Evolutionary conservation across 2,888 invertebrate species (phyloP), one percentile per base, ranked within the genome.

Genomic region (Lacanobia wlatinum): DNA sequence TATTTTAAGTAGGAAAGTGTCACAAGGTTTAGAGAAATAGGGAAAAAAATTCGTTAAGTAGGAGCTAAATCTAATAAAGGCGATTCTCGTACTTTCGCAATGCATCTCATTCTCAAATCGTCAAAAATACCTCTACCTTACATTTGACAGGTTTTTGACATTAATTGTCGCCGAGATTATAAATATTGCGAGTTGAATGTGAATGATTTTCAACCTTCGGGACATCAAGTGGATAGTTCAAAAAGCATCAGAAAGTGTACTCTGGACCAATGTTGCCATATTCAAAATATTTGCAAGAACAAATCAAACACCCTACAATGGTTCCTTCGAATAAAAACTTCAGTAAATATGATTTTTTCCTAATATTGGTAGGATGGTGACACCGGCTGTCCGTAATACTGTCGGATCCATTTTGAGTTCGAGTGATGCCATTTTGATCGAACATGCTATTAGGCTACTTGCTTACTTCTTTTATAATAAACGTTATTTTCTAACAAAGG

Each of bases 351-450:
- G 52, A 43, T 21, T 46, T 34, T 77, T 64, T n/a, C 16, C 34
- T 38, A 59, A 83, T 83, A 79, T 83, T 62, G 48, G 4, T n/a
- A 18, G 21, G 34, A 56, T 40, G 60, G 55, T n/a, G 52, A 9
- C 83, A 16, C 80, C 83, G 38, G 83, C 79, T 78, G 78, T 8
- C 38, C 70, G 40, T 78, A 48, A 78, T 70, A 38, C 34, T 40
- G 38, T 0, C 50, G 18, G 23, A 18, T 48, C 78, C 53, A 83
- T 83, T 62, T 83, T 14, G 56, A 59, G 58, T 69, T 14, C 21
- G 53, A 78, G 21, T 63, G 58, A 82, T 63, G 53, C 28, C 59
- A 18, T 40, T 62, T 53, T 76, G 52, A 82, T 76, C 58, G 60
- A n/a, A 58, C 28, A 40, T 18, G n/a, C 68, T 52, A 28, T 56